phyloP scores from a whole-genome alignment of 2,113 vertebrate species.

The Forbesichthys papilliferus region DNA sequence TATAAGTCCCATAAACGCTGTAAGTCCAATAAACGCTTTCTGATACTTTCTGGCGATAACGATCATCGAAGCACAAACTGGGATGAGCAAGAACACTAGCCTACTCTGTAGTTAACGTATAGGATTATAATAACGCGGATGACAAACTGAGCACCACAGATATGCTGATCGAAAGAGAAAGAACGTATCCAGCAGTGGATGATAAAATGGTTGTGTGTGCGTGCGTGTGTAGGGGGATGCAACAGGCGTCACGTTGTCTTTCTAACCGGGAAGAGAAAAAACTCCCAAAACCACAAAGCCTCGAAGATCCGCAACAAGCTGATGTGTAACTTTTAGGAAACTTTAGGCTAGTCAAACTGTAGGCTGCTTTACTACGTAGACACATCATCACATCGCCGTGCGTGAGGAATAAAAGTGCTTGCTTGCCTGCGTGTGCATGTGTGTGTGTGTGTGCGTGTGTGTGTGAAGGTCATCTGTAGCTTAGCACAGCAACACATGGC shows the following conservation, averaged over 20 bases:
- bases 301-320: background rate
- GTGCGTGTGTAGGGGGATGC: slow-evolving; percentile 52
- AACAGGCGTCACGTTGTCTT: slow-evolving; percentile 74
- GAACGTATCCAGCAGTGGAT: background rate
- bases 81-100: slow-evolving; percentile 19
- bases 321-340: background rate
- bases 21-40: too few relatives aligned
- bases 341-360: background rate
- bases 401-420: too few relatives aligned
- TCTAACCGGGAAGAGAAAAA: slow-evolving; percentile 36
- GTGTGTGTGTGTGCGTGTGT: too few relatives aligned
- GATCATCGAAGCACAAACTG: background rate
- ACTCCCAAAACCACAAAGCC: slow-evolving; percentile 24
- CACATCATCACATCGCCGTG: too few relatives aligned
- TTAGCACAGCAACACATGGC: slow-evolving; percentile 55
- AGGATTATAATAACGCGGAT: too few relatives aligned
- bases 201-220: background rate
- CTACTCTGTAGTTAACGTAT: background rate
- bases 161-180: too few relatives aligned
- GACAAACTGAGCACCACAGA: too few relatives aligned
- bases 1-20: too few relatives aligned
- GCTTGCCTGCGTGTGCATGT: too few relatives aligned
- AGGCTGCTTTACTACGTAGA: too few relatives aligned
- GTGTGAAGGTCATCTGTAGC: background rate
- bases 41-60: slow-evolving; percentile 3